Evolutionary conservation across 2,888 invertebrate genomes (phyloP).

Genomic region (Rhagonycha fulva): DNA sequence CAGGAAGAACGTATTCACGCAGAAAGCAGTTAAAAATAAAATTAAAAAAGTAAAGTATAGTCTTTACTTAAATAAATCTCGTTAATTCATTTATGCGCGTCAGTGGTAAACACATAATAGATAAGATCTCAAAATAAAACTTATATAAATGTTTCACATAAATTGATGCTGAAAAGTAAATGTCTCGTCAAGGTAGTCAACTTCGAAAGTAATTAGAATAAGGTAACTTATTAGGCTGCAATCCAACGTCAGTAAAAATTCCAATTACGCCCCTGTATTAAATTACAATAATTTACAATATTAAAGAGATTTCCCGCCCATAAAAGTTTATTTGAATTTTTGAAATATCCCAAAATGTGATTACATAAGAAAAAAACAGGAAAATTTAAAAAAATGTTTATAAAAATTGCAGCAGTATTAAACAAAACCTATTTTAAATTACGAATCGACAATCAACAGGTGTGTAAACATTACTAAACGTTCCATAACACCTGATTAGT

Average conservation of each 20-base stretch:
- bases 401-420: not conserved
- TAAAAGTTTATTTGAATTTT: not conserved
- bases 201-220: not conserved
- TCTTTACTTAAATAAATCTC: too few species aligned
- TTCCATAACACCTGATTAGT: conserved; percentile 1
- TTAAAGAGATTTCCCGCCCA: not conserved
- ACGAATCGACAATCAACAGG: conserved; percentile 10
- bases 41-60: too few species aligned
- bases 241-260: not conserved
- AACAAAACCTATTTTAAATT: not conserved
- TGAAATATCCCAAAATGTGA: not conserved
- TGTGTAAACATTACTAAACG: conserved; percentile 2
- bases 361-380: not conserved
- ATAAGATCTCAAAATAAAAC: not conserved
- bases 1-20: too few species aligned
- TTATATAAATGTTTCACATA: not conserved
- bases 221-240: not conserved
- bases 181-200: not conserved
- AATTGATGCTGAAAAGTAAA: not conserved
- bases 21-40: too few species aligned
- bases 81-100: too few species aligned
- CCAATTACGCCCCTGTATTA: not conserved
- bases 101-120: too few species aligned
- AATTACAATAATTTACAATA: not conserved
- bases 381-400: too few species aligned